These are phyloP conservation scores for Apogon talboti DNA, from an alignment of 2,797 vertebrate species.

Conservation along the genomic window DNA sequence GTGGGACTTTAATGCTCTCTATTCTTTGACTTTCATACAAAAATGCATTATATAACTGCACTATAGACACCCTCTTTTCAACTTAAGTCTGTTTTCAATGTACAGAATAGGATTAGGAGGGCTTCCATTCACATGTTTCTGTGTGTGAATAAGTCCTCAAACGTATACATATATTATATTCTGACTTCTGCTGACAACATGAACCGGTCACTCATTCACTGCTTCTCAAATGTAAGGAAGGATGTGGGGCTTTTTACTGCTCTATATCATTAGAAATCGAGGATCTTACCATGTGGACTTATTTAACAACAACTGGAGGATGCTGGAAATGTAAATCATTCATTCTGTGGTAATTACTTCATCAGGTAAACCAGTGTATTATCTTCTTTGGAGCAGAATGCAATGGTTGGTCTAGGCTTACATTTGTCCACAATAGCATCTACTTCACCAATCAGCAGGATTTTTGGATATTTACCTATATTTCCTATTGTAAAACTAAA, in stretches of 20 bases:
- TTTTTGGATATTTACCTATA: no score
- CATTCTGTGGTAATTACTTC: no score
- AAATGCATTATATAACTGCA: constrained; percentile 34
- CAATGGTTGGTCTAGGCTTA: no score
- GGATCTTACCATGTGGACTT: not conserved
- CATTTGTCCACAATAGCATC: no score
- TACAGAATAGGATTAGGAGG: constrained; percentile 1
- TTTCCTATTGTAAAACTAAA: no score
- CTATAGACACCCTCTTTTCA: constrained; percentile 10
- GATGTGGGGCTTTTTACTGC: not conserved
- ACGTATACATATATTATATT: not conserved
- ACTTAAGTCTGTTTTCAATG: constrained; percentile 8
- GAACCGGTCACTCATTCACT: not conserved
- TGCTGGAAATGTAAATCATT: no score
- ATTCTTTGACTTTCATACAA: constrained; percentile 35
- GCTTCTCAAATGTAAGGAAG: not conserved
- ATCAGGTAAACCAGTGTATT: no score
- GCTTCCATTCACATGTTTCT: not conserved
- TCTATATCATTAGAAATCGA: not conserved
- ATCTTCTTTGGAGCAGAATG: no score
- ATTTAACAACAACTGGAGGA: no score
- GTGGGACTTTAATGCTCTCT: constrained; percentile 31
- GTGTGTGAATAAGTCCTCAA: not conserved
- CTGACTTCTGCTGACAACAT: not conserved
- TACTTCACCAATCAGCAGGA: no score